phyloP scores from a whole-genome alignment of 2,797 vertebrate species.

The Dendrocincla fuliginosa region DNA sequence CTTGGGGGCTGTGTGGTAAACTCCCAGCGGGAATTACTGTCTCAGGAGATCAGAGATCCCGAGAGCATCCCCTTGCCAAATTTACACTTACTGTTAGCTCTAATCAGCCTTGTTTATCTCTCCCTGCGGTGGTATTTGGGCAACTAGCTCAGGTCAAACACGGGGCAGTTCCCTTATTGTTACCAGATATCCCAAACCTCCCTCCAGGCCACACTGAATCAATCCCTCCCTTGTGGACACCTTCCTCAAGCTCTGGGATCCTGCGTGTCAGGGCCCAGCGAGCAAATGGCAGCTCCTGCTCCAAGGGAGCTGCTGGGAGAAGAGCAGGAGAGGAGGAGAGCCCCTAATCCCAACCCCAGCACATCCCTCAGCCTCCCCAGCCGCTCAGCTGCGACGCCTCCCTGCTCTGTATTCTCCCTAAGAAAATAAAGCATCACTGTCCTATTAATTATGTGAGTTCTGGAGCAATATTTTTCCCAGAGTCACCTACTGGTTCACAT shows the following conservation, averaged over 20 bases:
- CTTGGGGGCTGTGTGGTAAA: constrained; percentile 37
- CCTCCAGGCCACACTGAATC: neutral
- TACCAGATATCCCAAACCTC: neutral
- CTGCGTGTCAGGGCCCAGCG: accelerated
- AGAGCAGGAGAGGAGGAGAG: neutral
- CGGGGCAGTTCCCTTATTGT: neutral
- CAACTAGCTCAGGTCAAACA: constrained; percentile 11
- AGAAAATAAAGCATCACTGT: constrained; percentile 56
- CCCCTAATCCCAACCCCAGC: neutral
- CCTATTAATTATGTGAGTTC: constrained; percentile 54
- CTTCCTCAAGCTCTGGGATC: neutral
- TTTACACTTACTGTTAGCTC: neutral
- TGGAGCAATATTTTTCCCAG: constrained; percentile 49
- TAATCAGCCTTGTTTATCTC: constrained; percentile 47
- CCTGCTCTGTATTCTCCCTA: neutral
- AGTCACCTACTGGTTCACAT: constrained; percentile 61
- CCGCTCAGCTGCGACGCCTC: accelerated
- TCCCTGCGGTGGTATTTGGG: constrained; percentile 22
- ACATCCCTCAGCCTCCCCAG: neutral
- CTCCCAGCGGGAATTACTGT: constrained; percentile 24
- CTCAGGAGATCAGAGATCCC: constrained; percentile 59
- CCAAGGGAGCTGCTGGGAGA: neutral
- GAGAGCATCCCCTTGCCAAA: constrained; percentile 38
- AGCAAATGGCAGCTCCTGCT: neutral
- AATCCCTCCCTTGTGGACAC: neutral